Evolutionary conservation across 2,113 vertebrate species (phyloP).

Genomic region (Scalopus aquaticus): DNA sequence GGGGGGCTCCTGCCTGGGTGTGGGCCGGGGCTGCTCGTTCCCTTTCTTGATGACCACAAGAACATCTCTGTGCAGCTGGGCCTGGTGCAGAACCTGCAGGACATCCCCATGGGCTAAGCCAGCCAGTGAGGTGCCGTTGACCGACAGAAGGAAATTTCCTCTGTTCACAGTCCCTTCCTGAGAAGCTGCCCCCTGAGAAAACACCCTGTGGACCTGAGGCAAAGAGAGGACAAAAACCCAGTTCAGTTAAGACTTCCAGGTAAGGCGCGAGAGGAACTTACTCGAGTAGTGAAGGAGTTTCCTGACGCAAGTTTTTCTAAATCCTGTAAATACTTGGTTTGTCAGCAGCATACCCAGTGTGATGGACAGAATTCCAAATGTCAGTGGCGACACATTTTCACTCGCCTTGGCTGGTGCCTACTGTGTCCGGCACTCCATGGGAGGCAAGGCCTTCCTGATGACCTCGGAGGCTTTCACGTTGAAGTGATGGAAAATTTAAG

Average conservation of each 20-base stretch:
- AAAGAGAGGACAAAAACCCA: not conserved
- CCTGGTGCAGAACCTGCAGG: slow-evolving; percentile 91
- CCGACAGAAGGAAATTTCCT: slow-evolving; percentile 91
- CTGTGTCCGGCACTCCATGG: too few relatives aligned
- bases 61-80: slow-evolving; percentile 87
- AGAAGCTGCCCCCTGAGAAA: slow-evolving; percentile 91
- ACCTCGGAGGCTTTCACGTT: not conserved
- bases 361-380: not conserved
- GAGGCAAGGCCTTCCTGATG: not conserved
- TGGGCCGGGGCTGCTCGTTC: slow-evolving; percentile 71
- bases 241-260: not conserved
- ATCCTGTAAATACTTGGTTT: not conserved
- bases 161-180: slow-evolving; percentile 91
- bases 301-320: not conserved
- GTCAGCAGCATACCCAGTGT: not conserved
- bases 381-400: not conserved
- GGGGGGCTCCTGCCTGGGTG: slow-evolving; percentile 76
- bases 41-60: slow-evolving; percentile 90
- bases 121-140: slow-evolving; percentile 89
- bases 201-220: slow-evolving; percentile 94
- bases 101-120: slow-evolving; percentile 91
- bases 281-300: not conserved
- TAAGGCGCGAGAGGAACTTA: not conserved
- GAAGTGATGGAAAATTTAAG: not conserved
- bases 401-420: not conserved